phyloP scores from a whole-genome alignment of 2,113 vertebrate genomes.

The Ceyx melanurus region DNA sequence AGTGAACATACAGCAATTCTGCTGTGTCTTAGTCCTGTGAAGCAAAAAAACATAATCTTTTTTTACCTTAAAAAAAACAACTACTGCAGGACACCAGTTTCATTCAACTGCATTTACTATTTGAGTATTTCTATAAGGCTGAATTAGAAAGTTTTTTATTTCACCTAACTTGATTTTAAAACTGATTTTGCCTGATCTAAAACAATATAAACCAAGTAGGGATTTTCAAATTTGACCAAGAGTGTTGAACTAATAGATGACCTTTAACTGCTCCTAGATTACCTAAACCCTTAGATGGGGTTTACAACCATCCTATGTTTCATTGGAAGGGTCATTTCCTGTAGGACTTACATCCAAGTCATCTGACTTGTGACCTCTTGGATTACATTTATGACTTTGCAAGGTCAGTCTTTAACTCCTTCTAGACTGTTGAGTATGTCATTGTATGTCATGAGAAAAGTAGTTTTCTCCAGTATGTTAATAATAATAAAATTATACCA shows the following conservation, averaged over 20 bases:
- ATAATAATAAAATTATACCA: background rate
- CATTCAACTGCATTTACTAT: background rate
- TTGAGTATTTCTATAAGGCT: background rate
- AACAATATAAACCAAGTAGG: background rate
- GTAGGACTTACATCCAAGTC: slow-evolving; percentile 13
- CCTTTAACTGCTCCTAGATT: slow-evolving; percentile 7
- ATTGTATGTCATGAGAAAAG: background rate
- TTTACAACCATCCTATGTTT: background rate
- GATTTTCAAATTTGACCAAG: slow-evolving; percentile 2
- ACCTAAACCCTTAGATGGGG: background rate
- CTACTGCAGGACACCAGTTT: background rate
- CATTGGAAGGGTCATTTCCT: slow-evolving; percentile 50
- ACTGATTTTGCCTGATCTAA: background rate
- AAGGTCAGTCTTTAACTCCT: slow-evolving; percentile 26
- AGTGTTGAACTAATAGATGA: background rate
- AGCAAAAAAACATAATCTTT: background rate
- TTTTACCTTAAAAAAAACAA: too few species aligned
- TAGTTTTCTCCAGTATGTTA: background rate
- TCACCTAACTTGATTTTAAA: background rate
- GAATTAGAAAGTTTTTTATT: background rate
- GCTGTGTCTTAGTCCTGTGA: background rate
- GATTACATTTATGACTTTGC: slow-evolving; percentile 43
- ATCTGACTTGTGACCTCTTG: slow-evolving; percentile 41
- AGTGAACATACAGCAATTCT: background rate
- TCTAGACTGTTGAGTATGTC: background rate